Evolutionary conservation across 2,888 invertebrate genomes (phyloP), one percentile per base, ranked within the genome.

Genomic region (Nephrotoma flavescens): DNA sequence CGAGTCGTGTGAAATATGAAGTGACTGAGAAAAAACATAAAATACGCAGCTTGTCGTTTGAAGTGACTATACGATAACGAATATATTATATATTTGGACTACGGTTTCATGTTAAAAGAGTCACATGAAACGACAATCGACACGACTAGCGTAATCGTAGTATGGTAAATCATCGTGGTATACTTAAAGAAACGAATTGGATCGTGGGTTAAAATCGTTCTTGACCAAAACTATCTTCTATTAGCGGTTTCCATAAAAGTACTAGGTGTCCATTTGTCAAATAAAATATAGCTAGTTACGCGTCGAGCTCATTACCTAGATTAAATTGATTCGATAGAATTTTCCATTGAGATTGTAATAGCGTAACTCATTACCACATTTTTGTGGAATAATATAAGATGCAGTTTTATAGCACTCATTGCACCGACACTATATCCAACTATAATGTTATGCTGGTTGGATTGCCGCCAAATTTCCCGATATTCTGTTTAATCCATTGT

Each of bases 311-410:
- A 1, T 19, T 19, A 19, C 0, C 19, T 19, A 19, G 19, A 19
- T 19, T 19, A 19, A 19, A 19, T 19, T 19, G 19, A 19, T 19
- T 19, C 19, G 19, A 19, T 19, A 1, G 19, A 19, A 19, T 19
- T 19, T 19, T n/a, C n/a, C n/a, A n/a, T n/a, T n/a, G n/a, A n/a
- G n/a, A n/a, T n/a, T n/a, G n/a, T 91, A 0, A 93, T 92, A 0
- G 95, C 93, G 0, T 94, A 95, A 88, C 95, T 95, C 93, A 95
- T 94, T 0, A 94, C 93, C 12, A 95, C 94, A 0, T 93, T 95
- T 57, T 93, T 92, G 89, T 95, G 95, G 90, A 96, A 96, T 0
- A 96, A 95, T 1, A 93, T 92, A 91, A 94, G 90, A 86, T 93
- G 93, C 83, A 93, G 89, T n/a, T n/a, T n/a, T 85, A 91, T 90